Evolutionary conservation across 2,113 vertebrate genomes (phyloP), one percentile per base, ranked within the genome.

Genomic region (Panthera uncia): DNA sequence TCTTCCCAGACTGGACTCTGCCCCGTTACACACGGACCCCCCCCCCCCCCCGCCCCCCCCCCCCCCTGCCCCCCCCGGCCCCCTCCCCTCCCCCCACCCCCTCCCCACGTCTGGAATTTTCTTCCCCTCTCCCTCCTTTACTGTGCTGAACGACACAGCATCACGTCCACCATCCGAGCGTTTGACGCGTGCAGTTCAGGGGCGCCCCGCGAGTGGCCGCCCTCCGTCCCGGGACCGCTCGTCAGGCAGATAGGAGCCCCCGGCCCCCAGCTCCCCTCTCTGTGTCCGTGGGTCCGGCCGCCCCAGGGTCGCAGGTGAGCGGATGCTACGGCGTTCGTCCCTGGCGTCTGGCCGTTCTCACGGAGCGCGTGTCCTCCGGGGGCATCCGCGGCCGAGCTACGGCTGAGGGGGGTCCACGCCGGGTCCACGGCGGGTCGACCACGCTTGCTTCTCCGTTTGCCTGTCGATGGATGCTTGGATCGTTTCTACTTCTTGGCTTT

Each of bases 321-420:
- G 21, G 73, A 10, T 36, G 63, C 11, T 11, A 0, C 0, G 1
- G 83, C 3, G 1, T 11, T 9, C 7, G 31, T 36, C 31, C 19
- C 29, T 19, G 10, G 50, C 0, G 2, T 23, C 63, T 0, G 31
- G 50, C 76, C 15, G 4, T 7, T 6, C 25, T 41, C 4, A 0
- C 23, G 7, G 33, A 15, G 4, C 11, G 4, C 1, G 0, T 15
- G 63, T 57, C 29, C 29, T 45, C 12, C 3, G 10, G 79, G 79
- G 14, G 16, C 36, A 0, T 36, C n/a, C 0, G 33, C 4, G 41
- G 50, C 0, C 0, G 27, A n/a, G 50, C 5, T 6, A 4, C 10
- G 61, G 48, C 73, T 29, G 21, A 21, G 4, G 33, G 3, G 6
- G 0, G 41, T 45, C 41, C 41, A 45, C 1, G 41, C 41, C 41